Percentiles rank a stretch among this genome's conserved stretches.
phyloP scores from a whole-genome alignment of 1,140 invertebrate genomes.

The Ladona fulva region DNA sequence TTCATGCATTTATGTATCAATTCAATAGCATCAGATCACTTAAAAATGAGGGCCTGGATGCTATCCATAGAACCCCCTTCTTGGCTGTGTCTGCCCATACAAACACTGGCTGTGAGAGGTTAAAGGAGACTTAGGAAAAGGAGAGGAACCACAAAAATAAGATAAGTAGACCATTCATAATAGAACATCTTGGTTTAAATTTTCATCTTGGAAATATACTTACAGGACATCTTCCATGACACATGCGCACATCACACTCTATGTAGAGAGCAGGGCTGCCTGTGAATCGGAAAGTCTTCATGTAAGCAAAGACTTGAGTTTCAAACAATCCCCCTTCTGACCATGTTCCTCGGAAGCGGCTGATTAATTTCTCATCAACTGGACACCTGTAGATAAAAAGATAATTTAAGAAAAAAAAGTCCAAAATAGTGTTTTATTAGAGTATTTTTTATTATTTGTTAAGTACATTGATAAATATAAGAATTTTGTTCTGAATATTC shows the following conservation, averaged over 20 bases:
- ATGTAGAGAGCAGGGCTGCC: conserved; percentile 88
- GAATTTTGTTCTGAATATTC: too few relatives aligned
- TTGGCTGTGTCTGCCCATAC: too few relatives aligned
- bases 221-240: conserved; percentile 86
- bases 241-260: conserved; percentile 91
- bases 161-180: background rate
- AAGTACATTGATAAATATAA: too few relatives aligned
- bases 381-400: conserved; percentile 56
- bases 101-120: too few relatives aligned
- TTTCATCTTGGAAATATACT: conserved; percentile 31
- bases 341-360: conserved; percentile 85
- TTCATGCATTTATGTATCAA: too few relatives aligned
- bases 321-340: conserved; percentile 81
- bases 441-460: too few relatives aligned
- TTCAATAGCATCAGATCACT: too few relatives aligned
- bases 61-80: too few relatives aligned
- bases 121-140: background rate
- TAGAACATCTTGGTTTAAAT: background rate
- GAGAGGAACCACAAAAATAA: background rate
- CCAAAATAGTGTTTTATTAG: too few relatives aligned
- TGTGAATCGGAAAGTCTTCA: conserved; percentile 91
- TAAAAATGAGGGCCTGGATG: too few relatives aligned
- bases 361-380: conserved; percentile 86
- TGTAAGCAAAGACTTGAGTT: conserved; percentile 87
- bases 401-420: too few relatives aligned